Evolutionary conservation across 1,140 invertebrate species (phyloP), one percentile per base, ranked within the genome.

Genomic region (Telenomus remus): DNA sequence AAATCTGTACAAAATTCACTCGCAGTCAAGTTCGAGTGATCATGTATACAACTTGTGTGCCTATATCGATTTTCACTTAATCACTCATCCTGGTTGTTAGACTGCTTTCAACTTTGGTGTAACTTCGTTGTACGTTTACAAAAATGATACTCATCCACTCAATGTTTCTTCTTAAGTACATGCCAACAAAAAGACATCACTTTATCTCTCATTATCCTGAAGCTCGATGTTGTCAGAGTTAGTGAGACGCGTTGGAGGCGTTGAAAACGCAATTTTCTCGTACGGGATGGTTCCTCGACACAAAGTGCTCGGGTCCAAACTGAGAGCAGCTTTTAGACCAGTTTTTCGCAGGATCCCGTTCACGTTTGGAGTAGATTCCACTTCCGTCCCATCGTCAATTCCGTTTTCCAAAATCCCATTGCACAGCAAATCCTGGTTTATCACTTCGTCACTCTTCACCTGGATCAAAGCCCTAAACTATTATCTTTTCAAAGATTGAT

Each of bases 301-400:
- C 4, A 90, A 80, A 0, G 89, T 84, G 27, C 87, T 86, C 0
- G 89, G 87, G 59, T 90, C 89, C 57, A 90, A 79, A 7, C 89
- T 89, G 13, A 90, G 80, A 1, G 88, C 86, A 4, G 87, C 88
- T 72, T 87, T 89, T 14, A 89, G 77, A 4, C 85, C 77, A 39
- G 65, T 87, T 56, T 86, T 87, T 19, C 81, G 80, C 14, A 86
- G 65, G 48, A 86, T 83, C n/a, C 86, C 87, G 48, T 88, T 86
- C n/a, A 84, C 81, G 55, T 83, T 27, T 27, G 6, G 19, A 6
- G 19, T 6, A 27, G 19, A 1, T 6, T 27, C 19, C 19, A 6
- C 6, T 27, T 27, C 19, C 19, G 19, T 27, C 19, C 1, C 19
- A 6, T 27, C 6, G 19, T 27, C 19, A 27, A 27, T 27, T 6